phyloP scores from a whole-genome alignment of 2,113 vertebrate species.

The Cricetomys ansorgei region DNA sequence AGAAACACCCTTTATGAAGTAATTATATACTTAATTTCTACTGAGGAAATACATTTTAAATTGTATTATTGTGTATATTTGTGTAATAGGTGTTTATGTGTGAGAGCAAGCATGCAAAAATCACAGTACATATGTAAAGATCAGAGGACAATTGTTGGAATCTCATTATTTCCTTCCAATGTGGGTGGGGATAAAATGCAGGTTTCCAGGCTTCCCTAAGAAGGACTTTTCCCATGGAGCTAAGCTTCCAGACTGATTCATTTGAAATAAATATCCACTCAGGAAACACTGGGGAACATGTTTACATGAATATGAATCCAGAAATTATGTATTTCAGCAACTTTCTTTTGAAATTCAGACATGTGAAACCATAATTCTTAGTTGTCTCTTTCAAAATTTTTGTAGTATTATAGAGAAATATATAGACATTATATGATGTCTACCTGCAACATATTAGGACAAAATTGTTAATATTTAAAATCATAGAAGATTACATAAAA shows the following conservation, averaged over 20 bases:
- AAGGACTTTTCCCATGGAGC: not conserved
- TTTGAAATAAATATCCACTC: not conserved
- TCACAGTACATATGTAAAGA: not conserved
- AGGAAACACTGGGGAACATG: not conserved
- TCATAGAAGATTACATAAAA: not conserved
- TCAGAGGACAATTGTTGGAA: not conserved
- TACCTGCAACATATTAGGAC: not conserved
- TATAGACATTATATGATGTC: not conserved
- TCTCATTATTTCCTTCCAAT: not conserved
- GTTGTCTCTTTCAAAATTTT: not conserved
- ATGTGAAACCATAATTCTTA: not conserved
- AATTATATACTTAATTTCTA: not conserved
- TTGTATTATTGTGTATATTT: not conserved
- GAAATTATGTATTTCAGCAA: no score
- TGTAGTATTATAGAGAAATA: not conserved
- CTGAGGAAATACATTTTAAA: not conserved
- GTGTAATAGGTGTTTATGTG: not conserved
- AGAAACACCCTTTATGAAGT: not conserved
- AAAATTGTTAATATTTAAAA: not conserved
- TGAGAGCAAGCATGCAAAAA: not conserved
- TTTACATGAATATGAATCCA: not conserved
- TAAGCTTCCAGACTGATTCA: not conserved
- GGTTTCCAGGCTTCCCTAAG: not conserved
- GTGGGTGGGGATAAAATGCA: not conserved
- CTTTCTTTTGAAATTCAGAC: not conserved